Percentiles rank a stretch among this genome's conserved stretches.
Conservation (phyloP, 2,797 vertebrate species). For the Artibeus lituratus region DNA sequence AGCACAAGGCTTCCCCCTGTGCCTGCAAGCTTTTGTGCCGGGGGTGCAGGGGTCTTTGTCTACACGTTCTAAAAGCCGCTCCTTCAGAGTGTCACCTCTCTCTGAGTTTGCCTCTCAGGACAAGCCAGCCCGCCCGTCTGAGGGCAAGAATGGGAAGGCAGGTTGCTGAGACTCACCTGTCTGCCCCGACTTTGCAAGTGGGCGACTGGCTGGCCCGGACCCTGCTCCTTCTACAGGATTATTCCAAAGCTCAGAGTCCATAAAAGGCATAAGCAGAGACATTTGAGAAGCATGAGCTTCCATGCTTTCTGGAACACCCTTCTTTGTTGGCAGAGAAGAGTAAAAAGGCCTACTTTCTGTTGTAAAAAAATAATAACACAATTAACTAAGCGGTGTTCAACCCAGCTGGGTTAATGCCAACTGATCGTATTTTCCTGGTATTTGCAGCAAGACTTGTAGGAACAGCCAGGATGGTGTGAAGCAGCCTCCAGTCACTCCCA, state of each 20-base stretch:
- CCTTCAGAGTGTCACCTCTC: not conserved
- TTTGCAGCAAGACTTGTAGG: not conserved
- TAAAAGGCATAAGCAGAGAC: not conserved
- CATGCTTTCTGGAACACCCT: not conserved
- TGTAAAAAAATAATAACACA: not conserved
- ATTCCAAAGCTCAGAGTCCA: rapidly evolving
- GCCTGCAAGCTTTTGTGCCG: not conserved
- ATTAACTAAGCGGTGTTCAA: no score
- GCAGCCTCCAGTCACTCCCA: not conserved
- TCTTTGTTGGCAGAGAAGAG: not conserved
- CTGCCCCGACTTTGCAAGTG: rapidly evolving
- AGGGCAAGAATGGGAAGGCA: not conserved
- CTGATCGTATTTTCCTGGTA: not conserved
- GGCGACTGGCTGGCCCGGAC: not conserved
- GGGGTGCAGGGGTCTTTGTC: not conserved
- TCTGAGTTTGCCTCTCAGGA: not conserved
- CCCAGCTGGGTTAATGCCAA: not conserved
- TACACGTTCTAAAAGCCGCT: not conserved
- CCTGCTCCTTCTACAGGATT: not conserved
- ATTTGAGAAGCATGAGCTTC: not conserved
- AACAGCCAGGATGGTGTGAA: no score
- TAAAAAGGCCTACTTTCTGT: not conserved
- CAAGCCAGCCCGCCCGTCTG: not conserved
- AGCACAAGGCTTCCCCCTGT: not conserved
- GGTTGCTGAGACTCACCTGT: rapidly evolving